These are phyloP conservation scores for Chloropsis hardwickii DNA, from an alignment of 2,113 vertebrate species.

Conservation along the genomic window DNA sequence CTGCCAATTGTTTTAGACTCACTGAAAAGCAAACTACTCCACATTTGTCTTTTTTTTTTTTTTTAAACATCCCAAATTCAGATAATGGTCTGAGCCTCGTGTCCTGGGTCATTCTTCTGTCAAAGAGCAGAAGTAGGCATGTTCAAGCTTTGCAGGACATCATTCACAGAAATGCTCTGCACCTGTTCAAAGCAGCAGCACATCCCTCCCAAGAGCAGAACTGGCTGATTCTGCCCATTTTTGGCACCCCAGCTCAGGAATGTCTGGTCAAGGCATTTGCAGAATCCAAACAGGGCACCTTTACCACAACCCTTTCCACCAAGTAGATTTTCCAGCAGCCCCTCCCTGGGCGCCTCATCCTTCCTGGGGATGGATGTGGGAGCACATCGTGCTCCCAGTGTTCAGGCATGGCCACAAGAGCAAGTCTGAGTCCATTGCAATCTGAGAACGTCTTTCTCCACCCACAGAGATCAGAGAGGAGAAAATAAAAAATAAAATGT, in stretches of 20 bases:
- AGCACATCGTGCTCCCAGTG: fast-evolving
- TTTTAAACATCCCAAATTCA: neutral
- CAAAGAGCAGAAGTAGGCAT: neutral
- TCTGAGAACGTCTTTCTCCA: neutral
- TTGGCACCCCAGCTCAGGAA: neutral
- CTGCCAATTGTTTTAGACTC: neutral
- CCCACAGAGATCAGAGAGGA: neutral
- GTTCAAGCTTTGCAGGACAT: neutral
- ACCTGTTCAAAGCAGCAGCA: neutral
- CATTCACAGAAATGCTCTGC: fast-evolving
- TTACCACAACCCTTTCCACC: neutral
- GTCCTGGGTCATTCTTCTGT: neutral
- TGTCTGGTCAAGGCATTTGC: neutral
- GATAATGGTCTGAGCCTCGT: neutral
- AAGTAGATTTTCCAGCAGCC: neutral
- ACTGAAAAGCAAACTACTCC: neutral
- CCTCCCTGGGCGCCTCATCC: neutral
- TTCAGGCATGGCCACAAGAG: neutral
- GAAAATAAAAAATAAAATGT: fast-evolving
- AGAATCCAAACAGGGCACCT: neutral
- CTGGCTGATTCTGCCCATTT: neutral
- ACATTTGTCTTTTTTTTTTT: fast-evolving
- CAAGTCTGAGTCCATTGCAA: neutral
- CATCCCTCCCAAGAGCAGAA: fast-evolving
- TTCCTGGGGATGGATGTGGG: fast-evolving